Evolutionary conservation across 2,888 invertebrate genomes (phyloP).

Genomic region (Meganola albula): DNA sequence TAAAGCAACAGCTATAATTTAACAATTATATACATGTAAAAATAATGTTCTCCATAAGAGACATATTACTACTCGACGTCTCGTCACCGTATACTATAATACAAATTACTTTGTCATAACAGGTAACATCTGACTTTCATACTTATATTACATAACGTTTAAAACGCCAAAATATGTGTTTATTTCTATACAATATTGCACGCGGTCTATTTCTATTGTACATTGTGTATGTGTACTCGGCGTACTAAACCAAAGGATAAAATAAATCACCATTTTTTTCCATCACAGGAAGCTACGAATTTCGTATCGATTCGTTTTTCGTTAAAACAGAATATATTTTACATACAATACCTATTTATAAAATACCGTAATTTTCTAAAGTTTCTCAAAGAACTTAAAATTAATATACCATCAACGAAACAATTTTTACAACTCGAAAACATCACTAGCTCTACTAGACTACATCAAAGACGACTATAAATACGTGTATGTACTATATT

Average conservation of each 20-base stretch:
- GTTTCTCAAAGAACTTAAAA: slow-evolving; percentile 49
- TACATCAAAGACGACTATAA: slow-evolving; percentile 57
- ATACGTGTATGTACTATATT: slow-evolving; percentile 59
- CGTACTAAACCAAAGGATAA: slow-evolving; percentile 49
- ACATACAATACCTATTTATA: slow-evolving; percentile 44
- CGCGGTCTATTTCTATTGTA: slow-evolving; percentile 68
- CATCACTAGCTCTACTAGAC: slow-evolving; percentile 71
- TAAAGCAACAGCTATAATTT: slow-evolving; percentile 73
- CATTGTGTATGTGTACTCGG: slow-evolving; percentile 54
- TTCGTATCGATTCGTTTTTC: slow-evolving; percentile 51
- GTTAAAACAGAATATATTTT: slow-evolving; percentile 42
- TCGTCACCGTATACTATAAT: slow-evolving; percentile 58
- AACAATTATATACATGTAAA: slow-evolving; percentile 70
- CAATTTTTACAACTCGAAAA: slow-evolving; percentile 59
- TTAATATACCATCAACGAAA: slow-evolving; percentile 45
- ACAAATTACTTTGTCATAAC: slow-evolving; percentile 76
- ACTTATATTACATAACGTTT: slow-evolving; percentile 76
- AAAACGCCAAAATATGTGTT: slow-evolving; percentile 73
- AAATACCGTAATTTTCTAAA: slow-evolving; percentile 42
- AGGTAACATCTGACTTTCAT: slow-evolving; percentile 78
- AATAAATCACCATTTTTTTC: slow-evolving; percentile 54
- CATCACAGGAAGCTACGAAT: slow-evolving; percentile 62
- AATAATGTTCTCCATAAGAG: slow-evolving; percentile 49
- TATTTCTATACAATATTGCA: slow-evolving; percentile 77
- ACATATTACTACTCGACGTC: slow-evolving; percentile 47